phyloP scores from a whole-genome alignment of 1,140 invertebrate species.

The Gonioctena quinquepunctata region DNA sequence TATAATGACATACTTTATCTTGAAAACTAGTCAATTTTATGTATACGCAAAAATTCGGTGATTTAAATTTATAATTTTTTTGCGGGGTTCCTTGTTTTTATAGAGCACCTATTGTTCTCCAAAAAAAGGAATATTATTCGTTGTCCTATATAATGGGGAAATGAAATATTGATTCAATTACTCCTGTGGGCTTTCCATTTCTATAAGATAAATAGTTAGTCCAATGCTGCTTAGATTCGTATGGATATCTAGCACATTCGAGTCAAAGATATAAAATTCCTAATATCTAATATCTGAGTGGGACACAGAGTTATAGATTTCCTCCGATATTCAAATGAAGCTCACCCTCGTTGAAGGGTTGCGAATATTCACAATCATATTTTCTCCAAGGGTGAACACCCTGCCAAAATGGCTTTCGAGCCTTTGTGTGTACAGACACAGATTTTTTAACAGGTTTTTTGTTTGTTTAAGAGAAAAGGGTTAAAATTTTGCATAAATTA shows the following conservation, averaged over 20 bases:
- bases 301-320: constrained; percentile 34
- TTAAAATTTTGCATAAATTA: constrained; percentile 29
- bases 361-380: constrained; percentile 46
- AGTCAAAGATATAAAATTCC: constrained; percentile 15
- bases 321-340: constrained; percentile 44
- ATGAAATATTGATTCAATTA: too few relatives aligned
- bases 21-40: too few relatives aligned
- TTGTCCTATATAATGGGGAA: too few relatives aligned
- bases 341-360: constrained; percentile 43
- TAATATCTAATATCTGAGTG: constrained; percentile 42
- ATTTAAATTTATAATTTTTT: too few relatives aligned
- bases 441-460: constrained; percentile 41
- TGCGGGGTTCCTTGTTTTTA: too few relatives aligned
- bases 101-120: too few relatives aligned
- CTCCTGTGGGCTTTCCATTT: too few relatives aligned
- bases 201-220: too few relatives aligned
- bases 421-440: constrained; percentile 33
- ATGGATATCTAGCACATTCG: neutral
- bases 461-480: constrained; percentile 26
- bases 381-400: constrained; percentile 47
- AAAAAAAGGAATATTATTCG: too few relatives aligned
- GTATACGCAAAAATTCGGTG: too few relatives aligned
- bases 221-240: too few relatives aligned
- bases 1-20: too few relatives aligned
- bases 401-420: constrained; percentile 31